Evolutionary conservation across 2,797 vertebrate genomes (phyloP), one percentile per base, ranked within the genome.

Genomic region (Triplophysa yarkandensis): DNA sequence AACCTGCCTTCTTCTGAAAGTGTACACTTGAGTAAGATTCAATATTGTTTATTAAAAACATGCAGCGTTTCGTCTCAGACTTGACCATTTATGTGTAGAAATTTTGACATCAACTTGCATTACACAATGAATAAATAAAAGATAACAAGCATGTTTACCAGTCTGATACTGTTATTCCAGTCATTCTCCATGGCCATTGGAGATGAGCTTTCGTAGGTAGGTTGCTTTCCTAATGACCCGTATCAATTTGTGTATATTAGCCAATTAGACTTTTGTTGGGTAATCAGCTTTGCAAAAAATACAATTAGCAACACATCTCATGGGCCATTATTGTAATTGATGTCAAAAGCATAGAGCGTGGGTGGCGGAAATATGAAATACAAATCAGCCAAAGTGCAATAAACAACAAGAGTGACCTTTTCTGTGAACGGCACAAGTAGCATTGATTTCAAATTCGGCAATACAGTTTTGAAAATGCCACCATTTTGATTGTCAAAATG

Each of bases 311-410:
- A 83, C 84, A 79, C 85, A 86, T 86, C 83, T 78, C 80, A 85
- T 85, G 77, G 83, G 64, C 77, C 80, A 74, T 91, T 88, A 88
- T 80, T 83, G 81, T 87, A 89, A 88, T 87, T 85, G 86, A 83
- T 84, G 83, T 78, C 80, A 72, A 54, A 68, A 62, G 84, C 46
- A 34, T 55, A 25, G 25, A 46, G 68, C 52, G 36, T 71, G 54
- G 21, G 50, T 52, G 77, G 72, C 39, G 17, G 46, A 71, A 75
- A 74, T 41, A 71, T 71, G 61, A 71, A 71, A 61, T 39, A 21
- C 44, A 36, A 58, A 76, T 76, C 50, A 60, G 32, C 64, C 82
- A 70, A 44, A 60, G 68, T 76, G 62, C 82, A 78, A 71, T 77
- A 77, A 86, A 85, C 75, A 71, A 86, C 68, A 68, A 79, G 63